phyloP scores from a whole-genome alignment of 2,888 invertebrate genomes.

The Drosophila sordidula region DNA sequence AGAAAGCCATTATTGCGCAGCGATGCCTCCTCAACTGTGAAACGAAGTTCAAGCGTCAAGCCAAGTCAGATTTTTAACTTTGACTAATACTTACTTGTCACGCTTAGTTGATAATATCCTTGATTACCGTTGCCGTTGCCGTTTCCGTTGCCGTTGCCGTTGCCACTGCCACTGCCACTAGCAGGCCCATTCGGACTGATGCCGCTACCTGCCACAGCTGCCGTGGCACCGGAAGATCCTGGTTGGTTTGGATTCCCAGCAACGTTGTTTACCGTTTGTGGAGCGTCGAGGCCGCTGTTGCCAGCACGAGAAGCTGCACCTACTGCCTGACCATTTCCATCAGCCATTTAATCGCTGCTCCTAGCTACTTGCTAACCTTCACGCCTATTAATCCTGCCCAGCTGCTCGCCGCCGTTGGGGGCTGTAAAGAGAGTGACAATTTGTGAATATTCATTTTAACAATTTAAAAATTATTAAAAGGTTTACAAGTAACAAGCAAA shows the following conservation, averaged over 20 bases:
- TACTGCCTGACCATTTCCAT: slow-evolving; percentile 81
- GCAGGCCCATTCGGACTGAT: slow-evolving; percentile 21
- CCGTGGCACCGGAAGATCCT: slow-evolving; percentile 32
- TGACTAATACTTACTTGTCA: slow-evolving; percentile 87
- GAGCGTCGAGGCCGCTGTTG: slow-evolving; percentile 49
- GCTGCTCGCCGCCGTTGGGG: slow-evolving; percentile 17
- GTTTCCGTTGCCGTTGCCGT: slow-evolving; percentile 53
- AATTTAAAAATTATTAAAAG: background rate
- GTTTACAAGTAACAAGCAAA: background rate
- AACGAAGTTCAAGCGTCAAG: background rate
- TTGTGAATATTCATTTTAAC: slow-evolving; percentile 4
- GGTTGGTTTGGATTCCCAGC: slow-evolving; percentile 39
- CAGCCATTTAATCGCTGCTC: slow-evolving; percentile 78
- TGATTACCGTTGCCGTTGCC: slow-evolving; percentile 66
- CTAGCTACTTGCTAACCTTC: slow-evolving; percentile 39
- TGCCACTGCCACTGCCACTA: slow-evolving; percentile 21
- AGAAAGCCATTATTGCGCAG: slow-evolving; percentile 90
- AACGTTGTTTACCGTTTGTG: slow-evolving; percentile 50
- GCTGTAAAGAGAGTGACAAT: slow-evolving; percentile 14
- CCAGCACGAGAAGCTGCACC: slow-evolving; percentile 78
- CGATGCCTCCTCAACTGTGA: slow-evolving; percentile 91
- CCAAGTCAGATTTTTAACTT: background rate
- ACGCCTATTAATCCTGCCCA: slow-evolving; percentile 37
- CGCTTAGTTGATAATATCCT: slow-evolving; percentile 89
- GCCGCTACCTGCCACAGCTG: slow-evolving; percentile 10